Base-by-base conservation (phyloP, 2,113 vertebrate species). In the Cranoglanis bouderius region DNA sequence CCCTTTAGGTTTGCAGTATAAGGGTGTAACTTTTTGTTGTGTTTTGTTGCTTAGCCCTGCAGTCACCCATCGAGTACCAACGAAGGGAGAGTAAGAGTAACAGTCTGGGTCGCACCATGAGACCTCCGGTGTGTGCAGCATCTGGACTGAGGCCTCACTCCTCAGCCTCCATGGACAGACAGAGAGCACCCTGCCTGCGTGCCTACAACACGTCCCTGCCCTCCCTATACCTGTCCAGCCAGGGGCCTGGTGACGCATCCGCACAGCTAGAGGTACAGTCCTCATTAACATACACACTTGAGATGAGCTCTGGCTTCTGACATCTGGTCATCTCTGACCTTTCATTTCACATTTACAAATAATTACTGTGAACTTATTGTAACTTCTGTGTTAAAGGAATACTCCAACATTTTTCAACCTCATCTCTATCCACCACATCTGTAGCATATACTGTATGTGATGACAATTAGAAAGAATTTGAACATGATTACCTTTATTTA, bases 61-160 rank as follows among this genome's bases (percentile, higher is more conserved):
- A 98, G 93, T 98, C 97, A 0, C 97, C 97, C 29, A 98, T 98
- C 61, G 97, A 98, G 92, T 98, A 98, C 95, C 97, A 98, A 94
- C 96, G 97, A 29, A 93, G 96, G 38, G 97, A 98, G 93, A 97
- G 96, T 93, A 97, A 98, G 93, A 97, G 97, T 88, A 98, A 97
- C 90, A 98, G 97, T 92, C 94, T 98, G 89, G 97, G 97, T 16
- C 94, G 97, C 88, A 91, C 93, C 88, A 96, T 96, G 94, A 94
- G 89, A 93, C 95, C 94, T 67, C 95, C 92, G 43, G 89, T 95
- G 85, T 94, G 93, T 61, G 92, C 93, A 21, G 88, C 93, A 65
- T 92, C 92, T 4, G 92, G 93, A 38, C 93, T 96, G 72, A 93
- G 97, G 61, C 96, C 96, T 26, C 96, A 95, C 93, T 97, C 97